Evolutionary conservation across 2,113 vertebrate genomes (phyloP).

Genomic region (Meleagris gallopavo): DNA sequence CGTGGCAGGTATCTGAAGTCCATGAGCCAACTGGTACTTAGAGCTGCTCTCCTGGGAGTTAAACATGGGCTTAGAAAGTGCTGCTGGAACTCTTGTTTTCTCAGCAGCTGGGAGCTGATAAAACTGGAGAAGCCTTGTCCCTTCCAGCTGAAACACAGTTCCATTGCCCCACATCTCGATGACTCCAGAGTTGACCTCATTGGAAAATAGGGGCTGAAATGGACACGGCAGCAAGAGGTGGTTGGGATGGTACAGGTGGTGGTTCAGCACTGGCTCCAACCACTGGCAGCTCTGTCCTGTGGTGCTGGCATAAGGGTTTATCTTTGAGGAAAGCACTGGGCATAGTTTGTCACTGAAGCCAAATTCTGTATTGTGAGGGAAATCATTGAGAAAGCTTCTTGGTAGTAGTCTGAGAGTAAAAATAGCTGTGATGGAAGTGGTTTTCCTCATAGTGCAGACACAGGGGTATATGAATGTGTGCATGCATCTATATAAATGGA

Average conservation of each 20-base stretch:
- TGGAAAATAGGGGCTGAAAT: background rate
- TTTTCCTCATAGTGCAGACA: background rate
- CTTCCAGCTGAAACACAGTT: background rate
- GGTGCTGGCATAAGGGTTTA: accelerated
- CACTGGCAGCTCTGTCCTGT: background rate
- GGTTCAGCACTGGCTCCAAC: background rate
- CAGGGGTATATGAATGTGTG: background rate
- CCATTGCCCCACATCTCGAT: background rate
- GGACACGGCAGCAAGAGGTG: background rate
- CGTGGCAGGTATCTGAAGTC: background rate
- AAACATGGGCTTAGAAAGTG: background rate
- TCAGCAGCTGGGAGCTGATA: slow-evolving; percentile 13
- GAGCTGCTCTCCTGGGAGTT: background rate
- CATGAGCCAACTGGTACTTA: slow-evolving; percentile 9
- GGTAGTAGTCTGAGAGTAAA: background rate
- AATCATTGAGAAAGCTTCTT: background rate
- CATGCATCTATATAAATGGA: background rate
- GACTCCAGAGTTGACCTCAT: background rate
- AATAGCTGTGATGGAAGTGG: background rate
- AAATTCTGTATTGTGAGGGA: background rate
- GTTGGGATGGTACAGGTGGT: background rate
- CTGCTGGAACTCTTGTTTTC: slow-evolving; percentile 29
- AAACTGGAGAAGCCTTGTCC: background rate
- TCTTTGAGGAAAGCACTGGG: background rate
- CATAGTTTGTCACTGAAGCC: background rate